Conservation (phyloP, 1,140 invertebrate species). For the Plectrocnemia conspersa region DNA sequence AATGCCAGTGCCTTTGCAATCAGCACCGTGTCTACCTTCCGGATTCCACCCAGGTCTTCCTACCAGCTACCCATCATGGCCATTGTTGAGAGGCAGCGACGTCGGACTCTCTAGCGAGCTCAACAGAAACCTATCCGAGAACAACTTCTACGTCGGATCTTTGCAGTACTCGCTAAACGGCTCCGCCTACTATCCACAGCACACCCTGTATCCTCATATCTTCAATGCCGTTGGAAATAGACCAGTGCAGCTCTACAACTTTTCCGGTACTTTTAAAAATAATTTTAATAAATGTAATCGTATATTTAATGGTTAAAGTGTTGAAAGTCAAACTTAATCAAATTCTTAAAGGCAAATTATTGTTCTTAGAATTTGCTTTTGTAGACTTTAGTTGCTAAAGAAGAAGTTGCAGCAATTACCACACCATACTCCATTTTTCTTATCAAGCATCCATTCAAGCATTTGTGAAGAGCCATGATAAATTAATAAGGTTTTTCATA, state of each 20-base stretch:
- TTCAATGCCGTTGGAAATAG: slow-evolving; percentile 5
- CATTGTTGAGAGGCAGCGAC: neutral
- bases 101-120: neutral
- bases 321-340: no score
- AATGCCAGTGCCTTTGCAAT: neutral
- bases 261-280: no score
- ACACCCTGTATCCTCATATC: slow-evolving; percentile 3
- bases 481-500: no score
- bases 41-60: slow-evolving; percentile 3
- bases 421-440: no score
- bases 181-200: slow-evolving; percentile 10
- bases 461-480: no score
- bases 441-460: no score
- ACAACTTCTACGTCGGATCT: slow-evolving; percentile 3
- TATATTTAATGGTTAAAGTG: no score
- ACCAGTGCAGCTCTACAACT: neutral
- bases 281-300: no score
- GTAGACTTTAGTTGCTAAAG: no score
- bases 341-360: no score
- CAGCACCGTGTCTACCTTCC: slow-evolving; percentile 3
- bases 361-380: no score
- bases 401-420: no score
- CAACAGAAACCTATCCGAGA: neutral
- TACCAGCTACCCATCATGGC: slow-evolving; percentile 14
- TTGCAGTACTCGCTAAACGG: neutral